phyloP scores from a whole-genome alignment of 2,113 vertebrate species.

The Todiramphus saurophagus region DNA sequence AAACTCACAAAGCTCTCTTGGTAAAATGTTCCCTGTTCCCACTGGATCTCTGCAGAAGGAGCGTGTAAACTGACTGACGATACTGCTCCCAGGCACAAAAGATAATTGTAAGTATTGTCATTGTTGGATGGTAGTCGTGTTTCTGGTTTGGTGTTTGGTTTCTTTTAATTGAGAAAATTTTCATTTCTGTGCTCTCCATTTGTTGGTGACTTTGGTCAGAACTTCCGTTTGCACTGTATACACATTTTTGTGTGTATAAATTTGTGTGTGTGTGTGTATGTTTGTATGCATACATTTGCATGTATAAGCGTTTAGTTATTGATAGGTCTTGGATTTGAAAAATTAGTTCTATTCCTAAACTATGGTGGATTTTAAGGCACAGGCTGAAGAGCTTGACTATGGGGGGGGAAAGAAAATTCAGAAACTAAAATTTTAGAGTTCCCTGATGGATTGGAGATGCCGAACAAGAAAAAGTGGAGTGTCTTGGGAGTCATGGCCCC shows the following conservation, averaged over 20 bases:
- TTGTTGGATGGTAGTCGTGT: neutral
- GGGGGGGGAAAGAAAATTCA: neutral
- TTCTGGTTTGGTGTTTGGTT: neutral
- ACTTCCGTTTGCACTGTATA: neutral
- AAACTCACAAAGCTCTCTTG: neutral
- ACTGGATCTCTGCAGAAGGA: conserved; percentile 6
- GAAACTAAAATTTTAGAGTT: neutral
- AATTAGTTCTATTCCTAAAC: neutral
- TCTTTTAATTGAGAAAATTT: neutral
- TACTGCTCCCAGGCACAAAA: conserved; percentile 3
- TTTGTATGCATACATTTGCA: neutral
- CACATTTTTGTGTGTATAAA: neutral
- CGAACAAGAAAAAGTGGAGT: neutral
- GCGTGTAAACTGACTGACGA: accelerated
- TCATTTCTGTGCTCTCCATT: neutral
- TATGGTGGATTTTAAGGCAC: neutral
- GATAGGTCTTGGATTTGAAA: neutral
- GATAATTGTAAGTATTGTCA: conserved; percentile 32
- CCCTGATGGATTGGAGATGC: neutral
- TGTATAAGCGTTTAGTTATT: neutral
- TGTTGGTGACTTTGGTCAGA: neutral
- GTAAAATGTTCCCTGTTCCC: neutral
- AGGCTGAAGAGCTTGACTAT: neutral
- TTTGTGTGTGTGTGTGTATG: neutral
- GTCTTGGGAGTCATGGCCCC: neutral